These are phyloP conservation scores for Bos javanicus DNA, from an alignment of 2,113 vertebrate genomes.

Conservation along the genomic window DNA sequence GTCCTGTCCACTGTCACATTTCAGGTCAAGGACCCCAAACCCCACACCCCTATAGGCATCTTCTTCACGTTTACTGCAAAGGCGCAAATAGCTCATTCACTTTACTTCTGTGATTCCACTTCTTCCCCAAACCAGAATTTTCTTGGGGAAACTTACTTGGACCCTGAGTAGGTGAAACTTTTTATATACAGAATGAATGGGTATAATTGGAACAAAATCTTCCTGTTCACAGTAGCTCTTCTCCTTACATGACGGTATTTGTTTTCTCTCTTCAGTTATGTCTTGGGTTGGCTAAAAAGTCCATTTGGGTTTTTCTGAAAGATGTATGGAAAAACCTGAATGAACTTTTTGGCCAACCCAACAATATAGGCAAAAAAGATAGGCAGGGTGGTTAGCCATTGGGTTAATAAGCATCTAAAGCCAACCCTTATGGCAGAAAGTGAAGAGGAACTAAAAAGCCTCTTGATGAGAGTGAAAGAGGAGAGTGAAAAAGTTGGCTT, in stretches of 20 bases:
- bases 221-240: not conserved
- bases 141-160: not conserved
- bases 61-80: not conserved
- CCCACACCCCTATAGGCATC: not conserved
- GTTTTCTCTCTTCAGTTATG: not conserved
- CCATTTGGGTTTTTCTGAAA: no score
- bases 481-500: no score
- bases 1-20: not conserved
- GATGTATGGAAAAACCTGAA: no score
- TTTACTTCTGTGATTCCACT: not conserved
- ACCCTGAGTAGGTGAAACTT: not conserved
- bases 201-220: not conserved
- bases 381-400: not conserved
- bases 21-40: not conserved
- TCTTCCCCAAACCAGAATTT: not conserved
- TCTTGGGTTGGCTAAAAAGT: not conserved
- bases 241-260: not conserved
- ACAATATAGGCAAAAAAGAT: not conserved
- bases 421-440: no score
- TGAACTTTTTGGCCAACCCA: no score
- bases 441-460: no score
- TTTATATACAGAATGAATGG: not conserved
- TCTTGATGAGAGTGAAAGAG: no score
- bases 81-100: accelerated
- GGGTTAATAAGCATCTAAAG: not conserved